Percentiles rank a stretch among this genome's conserved stretches.
Evolutionary conservation across 2,113 vertebrate species (phyloP).

Genomic region (Osmerus mordax): DNA sequence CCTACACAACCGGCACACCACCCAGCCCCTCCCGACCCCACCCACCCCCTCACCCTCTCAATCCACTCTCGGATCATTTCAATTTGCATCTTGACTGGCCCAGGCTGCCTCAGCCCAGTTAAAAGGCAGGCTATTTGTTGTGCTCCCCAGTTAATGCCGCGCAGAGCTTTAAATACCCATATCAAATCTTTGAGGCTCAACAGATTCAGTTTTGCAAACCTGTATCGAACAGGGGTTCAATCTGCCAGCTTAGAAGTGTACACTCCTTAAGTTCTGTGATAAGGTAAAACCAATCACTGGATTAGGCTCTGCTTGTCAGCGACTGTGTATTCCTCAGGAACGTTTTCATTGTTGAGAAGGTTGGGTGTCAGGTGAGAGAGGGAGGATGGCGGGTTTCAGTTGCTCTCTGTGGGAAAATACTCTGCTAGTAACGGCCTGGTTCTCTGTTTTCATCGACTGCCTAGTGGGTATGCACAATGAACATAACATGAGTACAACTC

Average conservation of each 20-base stretch:
- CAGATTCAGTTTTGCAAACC: constrained; percentile 84
- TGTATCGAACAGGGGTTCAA: constrained; percentile 82
- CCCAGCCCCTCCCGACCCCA: constrained; percentile 42
- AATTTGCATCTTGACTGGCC: constrained; percentile 76
- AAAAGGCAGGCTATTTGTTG: constrained; percentile 81
- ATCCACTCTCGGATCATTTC: constrained; percentile 75
- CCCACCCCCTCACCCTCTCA: constrained; percentile 70
- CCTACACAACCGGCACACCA: constrained; percentile 19
- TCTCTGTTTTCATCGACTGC: too few relatives aligned
- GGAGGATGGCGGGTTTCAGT: constrained; percentile 47
- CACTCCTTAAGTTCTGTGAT: constrained; percentile 80
- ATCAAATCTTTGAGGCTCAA: constrained; percentile 81
- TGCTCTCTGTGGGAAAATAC: too few relatives aligned
- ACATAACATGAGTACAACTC: too few relatives aligned
- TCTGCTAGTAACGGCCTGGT: too few relatives aligned
- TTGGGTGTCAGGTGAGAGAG: constrained; percentile 66
- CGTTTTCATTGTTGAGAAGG: constrained; percentile 56
- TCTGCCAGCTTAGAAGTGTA: constrained; percentile 80
- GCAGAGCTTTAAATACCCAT: constrained; percentile 83
- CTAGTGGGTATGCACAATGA: too few relatives aligned
- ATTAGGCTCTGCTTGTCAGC: constrained; percentile 71
- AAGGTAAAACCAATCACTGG: constrained; percentile 81
- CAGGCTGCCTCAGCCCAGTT: constrained; percentile 71
- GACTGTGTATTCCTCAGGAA: constrained; percentile 48
- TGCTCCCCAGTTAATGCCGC: constrained; percentile 77